Percentiles rank a stretch among this genome's conserved stretches.
Conservation (phyloP, 2,888 invertebrate species). For the Drosophila paramelanica region DNA sequence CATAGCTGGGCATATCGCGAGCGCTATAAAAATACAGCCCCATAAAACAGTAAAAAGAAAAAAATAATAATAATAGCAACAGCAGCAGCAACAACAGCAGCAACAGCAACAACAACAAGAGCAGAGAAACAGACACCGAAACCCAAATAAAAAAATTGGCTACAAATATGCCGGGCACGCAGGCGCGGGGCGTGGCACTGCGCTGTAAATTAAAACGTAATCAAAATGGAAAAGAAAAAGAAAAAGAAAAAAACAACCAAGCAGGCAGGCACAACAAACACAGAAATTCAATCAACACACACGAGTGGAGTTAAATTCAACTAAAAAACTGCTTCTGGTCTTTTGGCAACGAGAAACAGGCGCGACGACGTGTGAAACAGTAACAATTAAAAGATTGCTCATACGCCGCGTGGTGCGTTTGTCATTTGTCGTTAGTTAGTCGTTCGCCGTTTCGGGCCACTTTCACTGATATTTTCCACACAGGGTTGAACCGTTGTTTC, state of each 20-base stretch:
- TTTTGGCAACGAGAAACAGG: slow-evolving; percentile 36
- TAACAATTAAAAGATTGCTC: slow-evolving; percentile 64
- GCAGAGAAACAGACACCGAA: slow-evolving; percentile 65
- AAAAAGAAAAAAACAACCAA: not conserved
- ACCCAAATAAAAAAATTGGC: slow-evolving; percentile 64
- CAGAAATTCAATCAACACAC: slow-evolving; percentile 62
- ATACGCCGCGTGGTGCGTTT: slow-evolving; percentile 66
- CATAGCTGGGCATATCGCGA: slow-evolving; percentile 50
- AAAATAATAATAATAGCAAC: not conserved
- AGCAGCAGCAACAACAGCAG: too few species aligned
- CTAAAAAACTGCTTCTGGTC: slow-evolving; percentile 65
- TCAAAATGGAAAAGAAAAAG: slow-evolving; percentile 36
- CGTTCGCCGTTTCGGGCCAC: slow-evolving; percentile 39
- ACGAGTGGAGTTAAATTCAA: slow-evolving; percentile 6
- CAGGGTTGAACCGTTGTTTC: slow-evolving; percentile 36
- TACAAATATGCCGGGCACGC: slow-evolving; percentile 53
- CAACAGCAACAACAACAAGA: not conserved
- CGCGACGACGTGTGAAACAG: slow-evolving; percentile 72
- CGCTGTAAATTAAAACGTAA: slow-evolving; percentile 61
- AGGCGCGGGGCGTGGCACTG: slow-evolving; percentile 28
- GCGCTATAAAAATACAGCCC: slow-evolving; percentile 69
- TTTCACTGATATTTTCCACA: slow-evolving; percentile 74
- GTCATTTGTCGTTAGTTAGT: not conserved
- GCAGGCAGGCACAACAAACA: slow-evolving; percentile 1
- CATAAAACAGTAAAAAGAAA: slow-evolving; percentile 42